Evolutionary conservation across 2,888 invertebrate species (phyloP), one percentile per base, ranked within the genome.

Genomic region (Hermodice carunculata): DNA sequence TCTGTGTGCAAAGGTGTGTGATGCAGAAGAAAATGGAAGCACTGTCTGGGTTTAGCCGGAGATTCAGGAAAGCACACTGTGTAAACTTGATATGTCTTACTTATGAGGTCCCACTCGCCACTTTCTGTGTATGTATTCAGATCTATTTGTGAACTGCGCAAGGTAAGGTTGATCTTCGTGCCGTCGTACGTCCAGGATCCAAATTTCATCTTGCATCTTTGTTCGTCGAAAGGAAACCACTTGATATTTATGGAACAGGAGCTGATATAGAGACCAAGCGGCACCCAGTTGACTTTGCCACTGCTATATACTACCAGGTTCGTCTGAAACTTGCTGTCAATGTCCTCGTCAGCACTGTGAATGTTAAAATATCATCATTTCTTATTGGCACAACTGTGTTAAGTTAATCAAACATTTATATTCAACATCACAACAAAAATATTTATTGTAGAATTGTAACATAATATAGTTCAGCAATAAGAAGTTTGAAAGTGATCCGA

Each of bases 171-270:
- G 22, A 76, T 70, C 46, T 76, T 72, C 44, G 60, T 63, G 37
- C 71, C 73, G 53, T 76, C 76, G 46, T 76, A 76, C 3, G 75
- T 76, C 76, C 76, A 76, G 17, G 74, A 74, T 3, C 76, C 76
- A 58, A 76, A 76, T 65, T 76, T 76, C 72, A 76, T 71, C 22
- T 32, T 66, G 56, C 76, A 76, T 26, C 49, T 56, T 65, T 75
- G 75, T 56, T 75, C 74, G 52, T 75, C 75, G 48, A 75, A 75
- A 6, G 74, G 73, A 40, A 75, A 75, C 73, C 73, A 74, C 34
- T 58, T 66, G 58, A 75, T 75, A 63, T 75, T 64, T 34, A 75
- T 75, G 63, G 70, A 46, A 48, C 75, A 75, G 37, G 73, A 69
- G n/a, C 67, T 71, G 40, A 71, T 74, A 64, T 72, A 75, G n/a